Base-by-base conservation (phyloP, 2,113 vertebrate genomes). In the Egretta garzetta region DNA sequence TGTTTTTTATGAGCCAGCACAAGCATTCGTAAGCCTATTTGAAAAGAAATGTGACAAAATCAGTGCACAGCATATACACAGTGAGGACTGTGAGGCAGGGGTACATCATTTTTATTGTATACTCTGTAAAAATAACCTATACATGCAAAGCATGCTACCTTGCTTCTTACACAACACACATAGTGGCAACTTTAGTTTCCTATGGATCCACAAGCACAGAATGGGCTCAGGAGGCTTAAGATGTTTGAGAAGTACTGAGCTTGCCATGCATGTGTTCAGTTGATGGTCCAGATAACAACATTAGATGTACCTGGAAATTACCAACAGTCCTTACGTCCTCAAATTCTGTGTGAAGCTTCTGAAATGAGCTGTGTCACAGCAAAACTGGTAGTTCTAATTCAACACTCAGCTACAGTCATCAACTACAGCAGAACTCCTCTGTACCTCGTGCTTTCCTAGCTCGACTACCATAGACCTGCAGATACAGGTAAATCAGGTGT, bases 261-360 rank as follows among this genome's bases (percentile, higher is more conserved):
- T 35, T 73, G 43, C 43, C 26, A 7, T 1, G 3, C 6, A 26
- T 2, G 1, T 0, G 14, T 47, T 91, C 43, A 72, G 28, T 8
- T 37, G 55, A 77, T 20, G 33, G 14, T 55, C 27, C 4, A 23
- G 59, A 27, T 24, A 63, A 22, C n/a, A n/a, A n/a, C 12, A 66
- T 60, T 21, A 66, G 52, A 50, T 67, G 23, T 15, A 24, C 14
- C 35, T 72, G 47, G 52, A 59, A 92, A 76, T 33, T 32, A 49
- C 8, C 0, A 0, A 13, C 28, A 55, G 27, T 7, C 9, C 35
- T 73, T 81, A 67, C 56, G 11, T 39, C 45, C 52, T 66, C 21
- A 14, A 0, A 16, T 30, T 90, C 74, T 60, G 35, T 12, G 56
- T 22, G 45, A 60, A 35, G 8, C 15, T 50, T 60, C 53, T 22